Percentiles rank a stretch among this genome's conserved stretches.
These are phyloP conservation scores for Protosalanx chinensis DNA, from an alignment of 2,797 vertebrate species.

Conservation along the genomic window DNA sequence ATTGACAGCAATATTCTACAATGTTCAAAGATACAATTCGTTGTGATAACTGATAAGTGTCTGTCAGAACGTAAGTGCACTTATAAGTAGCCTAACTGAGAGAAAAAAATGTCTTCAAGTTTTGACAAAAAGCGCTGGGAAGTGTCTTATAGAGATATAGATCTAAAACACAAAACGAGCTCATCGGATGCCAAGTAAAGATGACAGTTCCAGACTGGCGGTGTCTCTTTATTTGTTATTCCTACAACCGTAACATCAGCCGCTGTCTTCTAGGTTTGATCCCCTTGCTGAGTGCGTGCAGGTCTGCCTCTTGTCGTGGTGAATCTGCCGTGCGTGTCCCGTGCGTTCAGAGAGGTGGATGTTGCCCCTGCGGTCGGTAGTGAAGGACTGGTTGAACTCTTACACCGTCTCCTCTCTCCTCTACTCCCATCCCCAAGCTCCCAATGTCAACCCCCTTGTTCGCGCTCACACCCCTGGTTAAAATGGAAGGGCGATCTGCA, in stretches of 20 bases:
- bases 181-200: constrained; percentile 37
- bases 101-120: constrained; percentile 33
- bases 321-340: constrained; percentile 42
- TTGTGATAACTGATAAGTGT: background rate
- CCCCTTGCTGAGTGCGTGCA: constrained; percentile 31
- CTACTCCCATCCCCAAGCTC: constrained; percentile 68
- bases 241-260: constrained; percentile 43
- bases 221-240: constrained; percentile 27
- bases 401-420: constrained; percentile 60
- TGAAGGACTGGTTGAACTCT: constrained; percentile 57
- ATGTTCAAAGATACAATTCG: background rate
- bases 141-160: constrained; percentile 1
- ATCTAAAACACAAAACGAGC: constrained; percentile 25
- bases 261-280: constrained; percentile 50
- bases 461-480: constrained; percentile 71
- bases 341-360: constrained; percentile 45
- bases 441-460: constrained; percentile 71
- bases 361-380: constrained; percentile 63
- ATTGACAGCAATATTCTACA: constrained; percentile 27
- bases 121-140: constrained; percentile 25
- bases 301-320: constrained; percentile 21
- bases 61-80: constrained; percentile 55
- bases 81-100: constrained; percentile 41
- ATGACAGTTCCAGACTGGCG: constrained; percentile 35
- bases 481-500: constrained; percentile 72